Conservation (phyloP, 2,113 vertebrate species). For the Sorex fumeus region DNA sequence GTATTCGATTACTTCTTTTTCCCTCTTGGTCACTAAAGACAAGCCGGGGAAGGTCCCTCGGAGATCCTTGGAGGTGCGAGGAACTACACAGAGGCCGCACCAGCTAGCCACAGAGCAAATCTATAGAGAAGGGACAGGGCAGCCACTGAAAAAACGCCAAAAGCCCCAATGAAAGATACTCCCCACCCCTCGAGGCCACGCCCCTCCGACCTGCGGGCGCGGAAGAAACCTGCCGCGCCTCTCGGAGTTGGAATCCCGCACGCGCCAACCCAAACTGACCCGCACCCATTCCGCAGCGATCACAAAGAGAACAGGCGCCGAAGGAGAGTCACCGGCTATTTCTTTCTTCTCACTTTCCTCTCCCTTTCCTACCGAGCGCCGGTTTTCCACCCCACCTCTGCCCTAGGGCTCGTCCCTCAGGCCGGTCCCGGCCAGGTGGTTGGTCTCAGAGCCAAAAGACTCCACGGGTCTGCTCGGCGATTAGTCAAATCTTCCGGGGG, state of each 20-base stretch:
- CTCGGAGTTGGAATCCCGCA: not conserved
- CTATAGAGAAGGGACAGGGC: not conserved
- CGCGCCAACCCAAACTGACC: not conserved
- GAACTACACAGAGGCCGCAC: not conserved
- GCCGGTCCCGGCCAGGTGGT: not conserved
- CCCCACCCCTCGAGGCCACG: not conserved
- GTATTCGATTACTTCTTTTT: not conserved
- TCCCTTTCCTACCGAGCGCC: no score
- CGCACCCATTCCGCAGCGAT: not conserved
- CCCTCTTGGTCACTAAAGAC: not conserved
- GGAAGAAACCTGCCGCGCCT: not conserved
- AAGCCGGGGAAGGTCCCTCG: not conserved
- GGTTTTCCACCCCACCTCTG: not conserved
- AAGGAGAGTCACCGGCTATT: not conserved
- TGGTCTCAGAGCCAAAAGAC: not conserved
- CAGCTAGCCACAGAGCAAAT: not conserved
- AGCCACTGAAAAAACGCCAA: not conserved
- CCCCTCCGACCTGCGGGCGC: not conserved
- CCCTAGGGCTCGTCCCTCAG: not conserved
- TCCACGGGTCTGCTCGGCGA: not conserved
- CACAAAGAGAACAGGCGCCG: not conserved
- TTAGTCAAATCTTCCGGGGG: not conserved
- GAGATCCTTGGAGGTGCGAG: not conserved
- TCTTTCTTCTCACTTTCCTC: not conserved
- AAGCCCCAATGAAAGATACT: not conserved